phyloP scores from a whole-genome alignment of 1,140 invertebrate species.

The Venturia canescens region DNA sequence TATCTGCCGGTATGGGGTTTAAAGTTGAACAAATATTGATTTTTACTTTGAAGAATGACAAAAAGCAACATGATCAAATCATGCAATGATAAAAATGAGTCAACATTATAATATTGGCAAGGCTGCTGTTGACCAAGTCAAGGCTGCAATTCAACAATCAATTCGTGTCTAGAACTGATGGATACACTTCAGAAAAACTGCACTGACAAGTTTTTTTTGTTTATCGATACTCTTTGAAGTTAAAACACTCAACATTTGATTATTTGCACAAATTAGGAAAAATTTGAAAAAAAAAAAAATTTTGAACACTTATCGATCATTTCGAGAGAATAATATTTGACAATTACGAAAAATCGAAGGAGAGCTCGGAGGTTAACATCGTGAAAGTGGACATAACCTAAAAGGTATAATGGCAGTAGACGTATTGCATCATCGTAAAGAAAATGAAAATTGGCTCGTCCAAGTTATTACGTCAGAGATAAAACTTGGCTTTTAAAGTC shows the following conservation, averaged over 20 bases:
- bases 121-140: no score
- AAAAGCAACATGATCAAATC: no score
- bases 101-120: no score
- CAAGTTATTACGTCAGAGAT: conserved; percentile 25
- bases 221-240: background rate
- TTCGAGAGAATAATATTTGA: background rate
- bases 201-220: background rate
- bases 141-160: no score
- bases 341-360: conserved; percentile 12
- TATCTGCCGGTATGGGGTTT: no score
- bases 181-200: background rate
- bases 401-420: conserved; percentile 46
- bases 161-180: background rate
- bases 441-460: conserved; percentile 20
- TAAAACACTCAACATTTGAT: no score
- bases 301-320: no score
- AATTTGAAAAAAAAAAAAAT: no score
- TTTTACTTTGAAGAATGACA: no score
- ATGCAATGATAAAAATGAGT: no score
- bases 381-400: conserved; percentile 62
- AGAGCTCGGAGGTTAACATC: conserved; percentile 41
- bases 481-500: conserved; percentile 26
- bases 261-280: no score
- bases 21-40: no score
- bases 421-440: conserved; percentile 48